These are phyloP conservation scores for Drosophila picticornis DNA, from an alignment of 2,888 invertebrate genomes.

Conservation along the genomic window DNA sequence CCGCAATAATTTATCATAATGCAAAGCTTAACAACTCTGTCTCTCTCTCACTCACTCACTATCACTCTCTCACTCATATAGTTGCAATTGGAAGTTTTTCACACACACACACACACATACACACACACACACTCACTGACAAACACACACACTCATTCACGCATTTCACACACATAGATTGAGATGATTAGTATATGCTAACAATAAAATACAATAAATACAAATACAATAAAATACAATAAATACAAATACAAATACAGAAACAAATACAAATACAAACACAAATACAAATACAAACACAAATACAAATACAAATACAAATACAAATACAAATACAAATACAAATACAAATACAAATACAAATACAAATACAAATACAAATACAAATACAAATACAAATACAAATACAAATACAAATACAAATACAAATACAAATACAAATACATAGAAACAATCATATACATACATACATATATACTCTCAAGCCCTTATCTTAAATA, in stretches of 20 bases:
- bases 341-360: conserved; percentile 28
- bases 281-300: conserved; percentile 26
- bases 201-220: conserved; percentile 28
- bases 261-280: conserved; percentile 25
- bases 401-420: conserved; percentile 24
- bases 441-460: conserved; percentile 19
- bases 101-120: not conserved
- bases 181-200: conserved; percentile 39
- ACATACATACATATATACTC: conserved; percentile 11
- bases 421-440: conserved; percentile 19
- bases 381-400: conserved; percentile 28
- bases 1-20: conserved; percentile 19
- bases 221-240: conserved; percentile 21
- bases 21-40: conserved; percentile 10
- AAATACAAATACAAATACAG: conserved; percentile 25
- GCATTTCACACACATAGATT: conserved; percentile 15
- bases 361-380: conserved; percentile 27
- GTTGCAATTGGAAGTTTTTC: conserved; percentile 30
- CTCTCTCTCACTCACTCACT: conserved; percentile 11
- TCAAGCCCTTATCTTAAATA: conserved; percentile 10
- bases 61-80: conserved; percentile 19
- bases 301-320: conserved; percentile 24
- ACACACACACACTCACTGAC: no score
- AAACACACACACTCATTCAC: not conserved
- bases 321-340: conserved; percentile 29